These are phyloP conservation scores for Micrasema minimum DNA, from an alignment of 1,140 invertebrate species.

Conservation along the genomic window DNA sequence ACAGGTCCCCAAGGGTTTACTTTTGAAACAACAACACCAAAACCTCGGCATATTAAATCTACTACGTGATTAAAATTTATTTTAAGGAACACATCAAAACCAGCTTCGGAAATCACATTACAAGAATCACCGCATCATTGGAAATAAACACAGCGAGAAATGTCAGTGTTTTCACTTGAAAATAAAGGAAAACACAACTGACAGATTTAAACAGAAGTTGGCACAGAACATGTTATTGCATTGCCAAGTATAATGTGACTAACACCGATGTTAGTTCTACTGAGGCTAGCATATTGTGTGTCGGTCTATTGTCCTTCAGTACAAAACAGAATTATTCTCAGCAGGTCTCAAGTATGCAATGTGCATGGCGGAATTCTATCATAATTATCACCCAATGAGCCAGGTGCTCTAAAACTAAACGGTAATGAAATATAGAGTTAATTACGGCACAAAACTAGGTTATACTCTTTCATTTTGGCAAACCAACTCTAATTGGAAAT, in stretches of 20 bases:
- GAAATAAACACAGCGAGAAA: conserved; percentile 27
- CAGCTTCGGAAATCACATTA: background rate
- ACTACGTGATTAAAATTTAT: no score
- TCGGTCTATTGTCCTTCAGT: conserved; percentile 25
- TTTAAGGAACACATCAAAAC: no score
- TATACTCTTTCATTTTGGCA: no score
- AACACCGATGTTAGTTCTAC: background rate
- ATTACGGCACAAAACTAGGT: no score
- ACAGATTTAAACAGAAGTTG: conserved; percentile 37
- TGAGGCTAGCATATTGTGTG: conserved; percentile 28
- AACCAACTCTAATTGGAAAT: no score
- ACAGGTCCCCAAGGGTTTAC: conserved; percentile 42
- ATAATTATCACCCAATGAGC: background rate
- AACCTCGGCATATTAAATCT: no score
- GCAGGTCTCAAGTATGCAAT: background rate
- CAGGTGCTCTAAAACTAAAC: background rate
- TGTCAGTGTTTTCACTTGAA: conserved; percentile 11
- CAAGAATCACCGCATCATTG: conserved; percentile 13
- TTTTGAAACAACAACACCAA: conserved; percentile 41
- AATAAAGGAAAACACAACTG: conserved; percentile 13
- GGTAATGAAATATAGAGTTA: no score
- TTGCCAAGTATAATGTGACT: conserved; percentile 43
- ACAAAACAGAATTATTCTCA: conserved; percentile 38
- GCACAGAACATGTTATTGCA: conserved; percentile 17
- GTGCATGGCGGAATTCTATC: conserved; percentile 23